Base-by-base conservation (phyloP, 2,888 invertebrate genomes). In the Sicus ferrugineus region DNA sequence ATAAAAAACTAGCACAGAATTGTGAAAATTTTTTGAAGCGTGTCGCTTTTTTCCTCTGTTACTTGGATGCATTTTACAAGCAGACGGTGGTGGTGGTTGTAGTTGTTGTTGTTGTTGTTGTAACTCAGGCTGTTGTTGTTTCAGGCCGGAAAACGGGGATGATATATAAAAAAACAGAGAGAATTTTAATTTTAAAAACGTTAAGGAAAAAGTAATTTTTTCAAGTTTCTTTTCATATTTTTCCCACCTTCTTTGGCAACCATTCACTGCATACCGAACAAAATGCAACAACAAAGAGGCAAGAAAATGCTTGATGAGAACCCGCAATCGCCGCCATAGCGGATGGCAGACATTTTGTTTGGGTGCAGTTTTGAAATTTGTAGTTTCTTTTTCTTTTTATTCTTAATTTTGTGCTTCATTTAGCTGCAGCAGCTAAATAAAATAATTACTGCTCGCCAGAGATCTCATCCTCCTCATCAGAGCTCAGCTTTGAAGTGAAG, bases 11-110 rank as follows among this genome's bases (percentile, higher is more conserved):
- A n/a, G n/a, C 50, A 58, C 69, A 6, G 56, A 48, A 66, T 56
- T 66, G 66, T 56, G 26, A n/a, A 66, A 66, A 66, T 66, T 66
- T 66, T 56, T 56, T 66, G 46, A 46, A 66, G 54, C 66, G 66
- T 56, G 66, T 66, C 66, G 66, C 66, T 26, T 42, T 26, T 30
- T 56, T 42, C 56, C 50, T 19, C 48, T 66, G 38, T 30, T 38
- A 30, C 31, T 34, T 59, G 48, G 64, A 50, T 64, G 64, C 64
- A 64, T 34, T 65, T 66, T 56, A 16, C 42, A 38, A 54, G 66
- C 46, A 56, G 66, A 42, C 56, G 19, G 28, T 66, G 26, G 42
- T 66, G 61, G 38, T 59, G 42, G 38, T 59, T 34, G 2, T 59
- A 19, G n/a, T 52, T 54, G 3, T 46, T 38, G n/a, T 38, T 61